A percentile compares a stretch with the other conserved stretches of the same genome.
These are phyloP conservation scores for Hedya salicella DNA, from an alignment of 2,888 invertebrate genomes.

Conservation along the genomic window DNA sequence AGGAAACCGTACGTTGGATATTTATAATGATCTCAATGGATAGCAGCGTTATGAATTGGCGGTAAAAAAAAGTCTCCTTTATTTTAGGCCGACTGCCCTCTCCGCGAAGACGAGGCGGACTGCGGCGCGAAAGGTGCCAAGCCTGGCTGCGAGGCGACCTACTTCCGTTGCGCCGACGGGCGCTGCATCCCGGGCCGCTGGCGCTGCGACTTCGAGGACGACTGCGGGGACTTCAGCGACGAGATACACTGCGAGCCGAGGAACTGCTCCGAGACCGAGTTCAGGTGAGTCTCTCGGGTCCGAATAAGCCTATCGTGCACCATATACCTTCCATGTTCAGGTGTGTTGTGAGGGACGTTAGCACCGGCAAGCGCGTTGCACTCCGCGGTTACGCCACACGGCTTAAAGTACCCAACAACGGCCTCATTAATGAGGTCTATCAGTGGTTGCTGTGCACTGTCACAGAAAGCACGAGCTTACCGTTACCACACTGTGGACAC, in stretches of 20 bases:
- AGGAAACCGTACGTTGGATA: too few species aligned
- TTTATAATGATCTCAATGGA: too few species aligned
- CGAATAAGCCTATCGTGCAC: background rate
- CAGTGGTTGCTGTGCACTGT: too few species aligned
- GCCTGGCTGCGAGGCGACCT: conserved; percentile 90
- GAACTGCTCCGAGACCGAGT: conserved; percentile 90
- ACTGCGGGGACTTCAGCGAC: conserved; percentile 92
- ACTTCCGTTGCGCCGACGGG: conserved; percentile 89
- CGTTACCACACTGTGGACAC: too few species aligned
- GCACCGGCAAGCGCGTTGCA: too few species aligned
- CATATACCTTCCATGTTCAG: too few species aligned
- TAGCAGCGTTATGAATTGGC: too few species aligned
- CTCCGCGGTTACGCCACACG: too few species aligned
- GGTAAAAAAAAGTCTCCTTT: background rate
- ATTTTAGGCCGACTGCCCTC: conserved; percentile 87
- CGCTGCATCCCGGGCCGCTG: conserved; percentile 91
- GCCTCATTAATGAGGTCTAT: too few species aligned
- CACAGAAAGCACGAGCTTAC: too few species aligned
- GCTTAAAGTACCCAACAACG: too few species aligned
- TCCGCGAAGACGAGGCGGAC: conserved; percentile 89
- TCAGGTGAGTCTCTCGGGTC: conserved; percentile 71
- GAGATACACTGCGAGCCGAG: conserved; percentile 89
- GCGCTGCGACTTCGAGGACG: conserved; percentile 90
- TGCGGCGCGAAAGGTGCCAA: conserved; percentile 67
- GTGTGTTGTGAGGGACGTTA: too few species aligned